Conservation (phyloP, 2,797 vertebrate species). For the Gila robusta region DNA sequence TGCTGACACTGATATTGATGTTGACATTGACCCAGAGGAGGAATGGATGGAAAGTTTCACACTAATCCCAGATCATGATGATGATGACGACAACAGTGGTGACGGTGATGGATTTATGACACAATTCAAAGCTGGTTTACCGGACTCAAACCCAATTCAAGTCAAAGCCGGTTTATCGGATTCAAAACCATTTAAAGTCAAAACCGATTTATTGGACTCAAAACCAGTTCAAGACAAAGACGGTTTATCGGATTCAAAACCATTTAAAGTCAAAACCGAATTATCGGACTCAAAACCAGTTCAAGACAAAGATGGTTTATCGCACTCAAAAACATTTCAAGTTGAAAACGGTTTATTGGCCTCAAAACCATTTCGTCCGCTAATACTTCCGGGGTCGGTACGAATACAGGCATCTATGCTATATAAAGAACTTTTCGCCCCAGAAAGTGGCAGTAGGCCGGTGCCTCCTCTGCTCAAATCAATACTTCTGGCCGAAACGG, state of each 20-base stretch:
- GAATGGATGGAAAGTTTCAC: not conserved
- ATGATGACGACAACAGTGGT: fast-evolving
- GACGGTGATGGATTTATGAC: not conserved
- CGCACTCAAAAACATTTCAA: too few species aligned
- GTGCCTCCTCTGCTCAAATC: conserved; percentile 55
- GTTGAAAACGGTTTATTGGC: too few species aligned
- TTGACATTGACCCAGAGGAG: fast-evolving
- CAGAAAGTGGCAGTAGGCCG: conserved; percentile 50
- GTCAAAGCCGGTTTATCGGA: fast-evolving
- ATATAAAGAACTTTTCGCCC: conserved; percentile 61
- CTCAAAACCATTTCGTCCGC: not conserved
- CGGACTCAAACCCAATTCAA: too few species aligned
- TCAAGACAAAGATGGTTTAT: fast-evolving
- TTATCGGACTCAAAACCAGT: fast-evolving
- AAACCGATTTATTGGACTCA: too few species aligned
- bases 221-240: fast-evolving
- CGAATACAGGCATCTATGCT: conserved; percentile 42
- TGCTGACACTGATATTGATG: fast-evolving
- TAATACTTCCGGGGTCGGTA: conserved; percentile 60
- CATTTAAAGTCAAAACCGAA: too few species aligned
- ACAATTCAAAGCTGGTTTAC: not conserved
- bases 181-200: not conserved
- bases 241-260: too few species aligned
- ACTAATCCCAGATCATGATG: fast-evolving
- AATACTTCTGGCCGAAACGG: conserved; percentile 57